Conservation (phyloP, 2,888 invertebrate species). For the Neoscelio sp. region DNA sequence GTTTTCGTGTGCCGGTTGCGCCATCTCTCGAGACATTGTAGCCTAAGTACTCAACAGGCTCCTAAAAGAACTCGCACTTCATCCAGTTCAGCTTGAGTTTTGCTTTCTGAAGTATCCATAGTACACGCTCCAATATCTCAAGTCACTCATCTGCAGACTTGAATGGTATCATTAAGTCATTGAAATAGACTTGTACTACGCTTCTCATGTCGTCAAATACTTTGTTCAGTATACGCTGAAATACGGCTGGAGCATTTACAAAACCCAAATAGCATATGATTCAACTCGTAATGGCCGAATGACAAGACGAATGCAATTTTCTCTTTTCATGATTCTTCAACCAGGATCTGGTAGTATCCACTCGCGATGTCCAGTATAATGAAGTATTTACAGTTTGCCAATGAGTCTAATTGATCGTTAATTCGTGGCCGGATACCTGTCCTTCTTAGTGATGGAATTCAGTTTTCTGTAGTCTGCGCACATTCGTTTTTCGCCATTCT, state of each 20-base stretch:
- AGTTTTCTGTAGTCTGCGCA: too few relatives aligned
- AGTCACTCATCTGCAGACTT: too few relatives aligned
- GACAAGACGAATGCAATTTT: conserved; percentile 64
- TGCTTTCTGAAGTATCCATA: neutral
- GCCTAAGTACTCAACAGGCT: neutral
- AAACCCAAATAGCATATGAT: neutral
- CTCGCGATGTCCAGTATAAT: conserved; percentile 74
- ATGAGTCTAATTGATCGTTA: conserved; percentile 70
- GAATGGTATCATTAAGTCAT: too few relatives aligned
- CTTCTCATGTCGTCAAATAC: conserved; percentile 32
- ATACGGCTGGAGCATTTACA: too few relatives aligned
- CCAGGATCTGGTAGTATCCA: conserved; percentile 76
- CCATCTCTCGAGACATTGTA: neutral
- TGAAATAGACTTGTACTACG: conserved; percentile 10
- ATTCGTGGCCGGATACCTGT: too few relatives aligned
- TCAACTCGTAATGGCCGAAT: conserved; percentile 11
- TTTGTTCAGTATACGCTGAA: conserved; percentile 68
- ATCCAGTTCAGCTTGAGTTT: neutral
- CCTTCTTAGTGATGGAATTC: too few relatives aligned
- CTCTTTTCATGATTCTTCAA: conserved; percentile 63
- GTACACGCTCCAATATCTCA: neutral
- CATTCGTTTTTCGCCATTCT: too few relatives aligned
- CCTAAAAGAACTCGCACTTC: conserved; percentile 5
- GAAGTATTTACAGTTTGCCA: conserved; percentile 73
- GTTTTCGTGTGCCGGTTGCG: conserved; percentile 54